Evolutionary conservation across 2,113 vertebrate species (phyloP), one percentile per base, ranked within the genome.

Genomic region (Lamprotornis superbus): DNA sequence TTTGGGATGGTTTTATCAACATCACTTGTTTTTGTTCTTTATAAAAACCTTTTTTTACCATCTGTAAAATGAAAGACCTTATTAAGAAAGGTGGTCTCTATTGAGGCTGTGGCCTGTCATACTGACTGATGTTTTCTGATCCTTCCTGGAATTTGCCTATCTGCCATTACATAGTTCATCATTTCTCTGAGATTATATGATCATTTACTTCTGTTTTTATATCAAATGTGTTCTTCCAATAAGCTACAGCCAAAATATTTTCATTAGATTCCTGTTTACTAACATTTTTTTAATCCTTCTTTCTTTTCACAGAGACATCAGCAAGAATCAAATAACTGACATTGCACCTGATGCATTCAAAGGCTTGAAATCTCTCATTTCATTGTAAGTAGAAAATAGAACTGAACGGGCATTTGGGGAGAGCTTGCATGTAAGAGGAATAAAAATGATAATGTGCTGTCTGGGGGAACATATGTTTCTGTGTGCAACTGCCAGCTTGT

Each of bases 311-410:
- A 99, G 99, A 98, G 99, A 99, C 98, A 98, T 99, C 97, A 99
- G 99, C 97, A 99, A 99, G 98, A 99, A 99, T 98, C 99, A 99
- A 97, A 99, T 99, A 97, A 98, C 99, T 28, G 99, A 99, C 97
- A 98, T 99, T 39, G 99, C 99, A 1, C 98, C 98, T 8, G 99
- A 99, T 83, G 99, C 99, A 47, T 99, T 99, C 98, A 99, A 98
- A 64, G 99, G 99, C 94, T 98, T 99, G 91, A 99, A 99, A 89
- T 99, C 98, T 12, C 99, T 99, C 97, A 99, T 98, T 30, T 99
- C 99, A 5, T 97, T 99, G 99, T 99, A 98, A 99, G 99, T 99
- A 95, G 71, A 93, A 94, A 87, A 59, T 35, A 44, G 85, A 79
- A 46, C 30, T 77, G 50, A 64, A 59, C 76, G 70, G 67, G 64